Evolutionary conservation across 2,797 vertebrate genomes (phyloP).

Genomic region (Chiloscyllium punctatum): DNA sequence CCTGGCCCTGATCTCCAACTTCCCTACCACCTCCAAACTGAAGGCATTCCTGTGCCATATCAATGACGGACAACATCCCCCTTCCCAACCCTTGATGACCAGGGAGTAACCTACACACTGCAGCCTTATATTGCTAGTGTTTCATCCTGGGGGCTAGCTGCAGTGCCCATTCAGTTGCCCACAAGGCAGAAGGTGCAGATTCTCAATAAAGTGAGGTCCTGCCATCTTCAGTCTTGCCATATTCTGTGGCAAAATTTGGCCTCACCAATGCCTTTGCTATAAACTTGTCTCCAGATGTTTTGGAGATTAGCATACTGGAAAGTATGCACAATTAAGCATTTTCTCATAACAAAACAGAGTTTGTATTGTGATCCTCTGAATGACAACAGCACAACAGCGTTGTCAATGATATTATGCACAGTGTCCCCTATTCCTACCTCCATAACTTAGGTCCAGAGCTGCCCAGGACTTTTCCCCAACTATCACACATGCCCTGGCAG

Average conservation of each 20-base stretch:
- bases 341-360: neutral
- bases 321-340: neutral
- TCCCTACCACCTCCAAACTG: neutral
- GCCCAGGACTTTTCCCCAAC: neutral
- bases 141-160: neutral
- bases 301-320: neutral
- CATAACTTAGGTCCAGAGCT: neutral
- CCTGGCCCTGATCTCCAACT: neutral
- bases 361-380: neutral
- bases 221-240: too few relatives aligned
- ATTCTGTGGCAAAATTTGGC: neutral
- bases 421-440: neutral
- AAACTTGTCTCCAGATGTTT: neutral
- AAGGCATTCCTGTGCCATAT: neutral
- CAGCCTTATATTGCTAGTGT: neutral
- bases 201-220: neutral
- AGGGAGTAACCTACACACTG: neutral
- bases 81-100: neutral
- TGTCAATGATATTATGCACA: neutral
- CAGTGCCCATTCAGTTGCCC: neutral
- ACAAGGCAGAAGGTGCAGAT: neutral
- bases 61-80: neutral
- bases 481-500: too few relatives aligned
- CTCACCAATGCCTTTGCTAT: too few relatives aligned
- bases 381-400: neutral